Evolutionary conservation across 2,113 vertebrate genomes (phyloP).

Genomic region (Phodopus roborovskii): DNA sequence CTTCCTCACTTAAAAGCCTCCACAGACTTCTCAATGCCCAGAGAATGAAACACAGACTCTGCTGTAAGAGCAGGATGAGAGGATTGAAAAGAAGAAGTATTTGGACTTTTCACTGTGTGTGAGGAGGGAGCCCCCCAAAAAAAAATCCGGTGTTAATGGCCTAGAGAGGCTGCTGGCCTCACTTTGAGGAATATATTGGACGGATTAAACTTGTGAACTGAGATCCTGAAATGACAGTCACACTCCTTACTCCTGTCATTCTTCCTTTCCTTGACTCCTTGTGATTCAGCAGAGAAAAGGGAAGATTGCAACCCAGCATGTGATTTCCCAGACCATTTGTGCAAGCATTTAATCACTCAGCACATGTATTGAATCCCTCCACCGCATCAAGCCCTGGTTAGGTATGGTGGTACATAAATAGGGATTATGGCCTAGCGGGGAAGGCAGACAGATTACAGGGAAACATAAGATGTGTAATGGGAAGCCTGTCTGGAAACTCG

Average conservation of each 20-base stretch:
- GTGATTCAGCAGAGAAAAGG: neutral
- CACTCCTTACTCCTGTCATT: neutral
- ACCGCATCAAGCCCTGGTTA: neutral
- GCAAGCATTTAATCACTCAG: conserved; percentile 15
- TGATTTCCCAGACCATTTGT: neutral
- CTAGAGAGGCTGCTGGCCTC: rapidly evolving
- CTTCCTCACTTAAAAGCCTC: conserved; percentile 48
- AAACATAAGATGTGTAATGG: neutral
- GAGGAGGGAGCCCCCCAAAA: neutral
- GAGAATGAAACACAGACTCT: conserved; percentile 26
- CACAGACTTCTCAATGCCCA: conserved; percentile 24
- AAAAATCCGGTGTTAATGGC: neutral
- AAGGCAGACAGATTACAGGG: neutral
- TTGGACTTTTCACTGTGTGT: neutral
- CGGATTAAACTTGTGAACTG: neutral
- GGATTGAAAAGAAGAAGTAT: neutral
- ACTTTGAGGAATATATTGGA: neutral
- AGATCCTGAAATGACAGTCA: neutral
- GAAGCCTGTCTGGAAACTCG: neutral
- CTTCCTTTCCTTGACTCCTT: neutral
- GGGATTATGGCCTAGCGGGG: neutral
- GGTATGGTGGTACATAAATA: neutral
- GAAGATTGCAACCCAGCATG: neutral
- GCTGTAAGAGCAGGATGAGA: neutral
- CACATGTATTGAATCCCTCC: neutral